These are phyloP conservation scores for Muntiacus reevesi DNA, from an alignment of 2,113 vertebrate species.

Conservation along the genomic window DNA sequence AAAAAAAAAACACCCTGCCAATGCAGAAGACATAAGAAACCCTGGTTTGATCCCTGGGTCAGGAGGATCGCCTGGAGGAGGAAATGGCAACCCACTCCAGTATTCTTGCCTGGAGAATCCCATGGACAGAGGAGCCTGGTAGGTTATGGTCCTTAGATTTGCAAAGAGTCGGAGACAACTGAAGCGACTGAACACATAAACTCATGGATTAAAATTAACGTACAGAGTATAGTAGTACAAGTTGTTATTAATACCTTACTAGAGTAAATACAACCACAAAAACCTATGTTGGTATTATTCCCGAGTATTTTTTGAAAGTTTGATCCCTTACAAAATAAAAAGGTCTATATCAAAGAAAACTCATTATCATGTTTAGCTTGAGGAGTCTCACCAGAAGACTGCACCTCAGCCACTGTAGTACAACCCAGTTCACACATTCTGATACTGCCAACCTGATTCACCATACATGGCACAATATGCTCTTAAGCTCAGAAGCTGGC, in stretches of 20 bases:
- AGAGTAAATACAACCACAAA: neutral
- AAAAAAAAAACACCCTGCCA: neutral
- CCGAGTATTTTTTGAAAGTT: neutral
- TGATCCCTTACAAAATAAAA: neutral
- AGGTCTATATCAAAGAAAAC: neutral
- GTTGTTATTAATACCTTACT: neutral
- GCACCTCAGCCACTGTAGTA: neutral
- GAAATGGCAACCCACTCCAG: neutral
- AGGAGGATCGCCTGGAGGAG: neutral
- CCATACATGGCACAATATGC: neutral
- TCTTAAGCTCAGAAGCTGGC: constrained; percentile 34
- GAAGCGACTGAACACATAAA: neutral
- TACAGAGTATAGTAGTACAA: neutral
- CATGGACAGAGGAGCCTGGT: neutral
- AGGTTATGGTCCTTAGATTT: neutral
- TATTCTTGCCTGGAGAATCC: neutral
- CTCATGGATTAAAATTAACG: neutral
- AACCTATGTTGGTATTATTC: neutral
- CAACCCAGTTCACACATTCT: neutral
- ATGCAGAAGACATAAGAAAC: neutral
- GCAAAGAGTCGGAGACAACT: neutral
- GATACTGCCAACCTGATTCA: neutral
- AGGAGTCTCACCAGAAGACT: neutral
- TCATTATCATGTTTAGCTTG: neutral
- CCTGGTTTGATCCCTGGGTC: neutral